Conservation (phyloP, 1,140 invertebrate species). For the Drosophila lacteicornis region DNA sequence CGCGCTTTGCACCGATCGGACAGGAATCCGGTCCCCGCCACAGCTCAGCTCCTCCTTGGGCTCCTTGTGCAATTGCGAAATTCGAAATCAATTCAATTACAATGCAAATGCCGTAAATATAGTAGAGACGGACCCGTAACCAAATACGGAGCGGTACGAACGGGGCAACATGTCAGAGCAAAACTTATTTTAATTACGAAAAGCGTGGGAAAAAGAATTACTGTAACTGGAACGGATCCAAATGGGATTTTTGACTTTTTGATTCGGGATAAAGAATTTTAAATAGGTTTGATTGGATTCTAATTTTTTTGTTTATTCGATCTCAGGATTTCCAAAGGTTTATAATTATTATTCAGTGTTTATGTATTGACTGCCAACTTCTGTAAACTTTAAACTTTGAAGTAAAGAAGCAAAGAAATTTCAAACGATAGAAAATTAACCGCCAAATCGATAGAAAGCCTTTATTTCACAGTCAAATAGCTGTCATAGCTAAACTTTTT, state of each 20-base stretch:
- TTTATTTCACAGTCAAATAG: background rate
- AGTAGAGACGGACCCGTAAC: slow-evolving; percentile 41
- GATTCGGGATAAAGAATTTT: background rate
- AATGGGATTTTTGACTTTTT: background rate
- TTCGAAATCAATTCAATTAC: slow-evolving; percentile 58
- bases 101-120: slow-evolving; percentile 57
- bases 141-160: slow-evolving; percentile 66
- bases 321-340: rapidly evolving
- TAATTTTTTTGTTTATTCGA: background rate
- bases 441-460: background rate
- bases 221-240: slow-evolving; percentile 33
- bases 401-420: background rate
- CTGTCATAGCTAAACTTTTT: background rate
- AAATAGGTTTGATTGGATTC: background rate
- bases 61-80: slow-evolving; percentile 48
- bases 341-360: too few species aligned
- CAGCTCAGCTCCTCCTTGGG: background rate
- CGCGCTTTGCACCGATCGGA: slow-evolving; percentile 24
- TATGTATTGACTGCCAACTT: background rate
- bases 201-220: slow-evolving; percentile 3
- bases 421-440: background rate
- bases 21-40: slow-evolving; percentile 9
- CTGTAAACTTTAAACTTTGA: too few species aligned
- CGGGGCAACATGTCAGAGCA: slow-evolving; percentile 17
- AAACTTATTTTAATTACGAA: slow-evolving; percentile 45